Base-by-base conservation (phyloP, 2,797 vertebrate genomes). In the Aselliscus stoliczkanus region DNA sequence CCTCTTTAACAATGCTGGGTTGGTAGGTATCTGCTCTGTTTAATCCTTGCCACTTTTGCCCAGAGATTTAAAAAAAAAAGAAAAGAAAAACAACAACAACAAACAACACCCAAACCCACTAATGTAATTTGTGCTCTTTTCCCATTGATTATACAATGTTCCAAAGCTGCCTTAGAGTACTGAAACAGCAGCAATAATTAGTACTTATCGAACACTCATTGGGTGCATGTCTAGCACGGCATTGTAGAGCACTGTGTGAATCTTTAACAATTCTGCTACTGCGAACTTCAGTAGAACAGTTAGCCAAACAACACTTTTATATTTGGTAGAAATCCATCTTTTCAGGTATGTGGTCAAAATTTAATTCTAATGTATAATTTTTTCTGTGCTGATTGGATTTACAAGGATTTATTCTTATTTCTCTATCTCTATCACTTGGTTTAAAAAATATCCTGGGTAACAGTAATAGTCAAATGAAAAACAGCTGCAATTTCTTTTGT, bases 131-230 rank as follows among this genome's bases (percentile, higher is more conserved):
- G 64, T 94, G 83, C 85, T 93, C 44, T 77, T 94, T 90, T 88
- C 56, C 10, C n/a, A 96, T 90, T 65, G 94, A 96, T 97, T 94
- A 95, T 86, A 50, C 77, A 97, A 86, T 97, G 47, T 95, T 92
- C 90, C 27, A 20, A 94, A 27, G 25, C 77, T n/a, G 13, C 81
- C 64, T 81, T 77, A 50, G 31, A 88, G 77, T 88, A 75, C 23
- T 17, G 37, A 96, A 96, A 60, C 85, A 92, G 90, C 73, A 97
- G 87, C 50, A 88, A 92, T 85, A 92, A 97, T 96, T 90, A 94
- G 58, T 75, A 80, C 27, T 76, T 96, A 96, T 77, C 85, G 94
- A 93, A 94, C 65, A 93, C 27, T 18, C 56, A 58, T 27, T 58
- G 93, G 50, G 81, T 72, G 7, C 89, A 72, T 95, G 84, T 47